phyloP scores from a whole-genome alignment of 2,888 invertebrate species.

The Polymixis lichenea region DNA sequence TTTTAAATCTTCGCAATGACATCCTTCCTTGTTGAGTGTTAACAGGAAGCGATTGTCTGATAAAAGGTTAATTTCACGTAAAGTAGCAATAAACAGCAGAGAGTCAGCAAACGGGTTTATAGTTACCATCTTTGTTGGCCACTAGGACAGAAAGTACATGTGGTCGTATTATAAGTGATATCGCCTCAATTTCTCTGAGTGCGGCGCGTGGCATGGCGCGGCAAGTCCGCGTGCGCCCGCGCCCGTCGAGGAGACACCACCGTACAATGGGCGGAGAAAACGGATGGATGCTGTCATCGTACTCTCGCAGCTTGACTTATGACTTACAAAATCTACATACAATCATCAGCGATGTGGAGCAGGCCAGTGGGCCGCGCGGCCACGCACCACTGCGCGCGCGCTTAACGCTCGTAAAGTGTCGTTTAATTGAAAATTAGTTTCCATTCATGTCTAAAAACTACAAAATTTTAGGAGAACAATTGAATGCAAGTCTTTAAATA shows the following conservation, averaged over 20 bases:
- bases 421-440: slow-evolving; percentile 54
- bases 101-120: slow-evolving; percentile 67
- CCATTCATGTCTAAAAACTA: slow-evolving; percentile 12
- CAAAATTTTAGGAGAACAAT: slow-evolving; percentile 2
- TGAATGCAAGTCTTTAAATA: background rate
- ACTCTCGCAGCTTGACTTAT: slow-evolving; percentile 83
- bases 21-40: slow-evolving; percentile 22
- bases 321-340: slow-evolving; percentile 90
- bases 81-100: slow-evolving; percentile 44
- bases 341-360: slow-evolving; percentile 87
- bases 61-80: slow-evolving; percentile 40
- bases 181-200: slow-evolving; percentile 86
- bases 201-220: slow-evolving; percentile 70
- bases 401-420: slow-evolving; percentile 41
- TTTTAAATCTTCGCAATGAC: slow-evolving; percentile 9
- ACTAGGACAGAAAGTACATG: slow-evolving; percentile 84
- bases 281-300: slow-evolving; percentile 87
- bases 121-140: slow-evolving; percentile 81
- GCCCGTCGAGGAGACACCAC: slow-evolving; percentile 59
- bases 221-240: slow-evolving; percentile 57
- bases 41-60: slow-evolving; percentile 18
- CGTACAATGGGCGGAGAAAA: slow-evolving; percentile 85
- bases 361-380: slow-evolving; percentile 86
- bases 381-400: slow-evolving; percentile 66
- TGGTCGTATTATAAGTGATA: slow-evolving; percentile 81